Evolutionary conservation across 1,140 invertebrate species (phyloP).

Genomic region (Brachionus koreanus): DNA sequence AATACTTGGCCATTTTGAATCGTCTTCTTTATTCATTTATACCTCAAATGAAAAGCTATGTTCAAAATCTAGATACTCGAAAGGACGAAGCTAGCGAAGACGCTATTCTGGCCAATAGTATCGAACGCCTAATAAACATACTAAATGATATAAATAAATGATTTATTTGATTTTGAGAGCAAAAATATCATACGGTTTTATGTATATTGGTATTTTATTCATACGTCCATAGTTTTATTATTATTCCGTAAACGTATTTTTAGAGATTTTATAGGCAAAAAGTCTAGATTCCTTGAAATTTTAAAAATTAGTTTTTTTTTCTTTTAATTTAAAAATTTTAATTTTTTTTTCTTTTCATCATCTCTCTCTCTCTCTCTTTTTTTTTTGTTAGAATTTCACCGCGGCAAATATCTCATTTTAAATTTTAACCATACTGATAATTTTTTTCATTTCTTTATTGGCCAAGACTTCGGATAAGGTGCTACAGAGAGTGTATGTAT

Average conservation of each 20-base stretch:
- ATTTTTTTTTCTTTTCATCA: not conserved
- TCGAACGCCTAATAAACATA: not conserved
- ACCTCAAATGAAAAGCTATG: slow-evolving; percentile 29
- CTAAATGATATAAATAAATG: slow-evolving; percentile 32
- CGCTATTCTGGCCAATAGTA: not conserved
- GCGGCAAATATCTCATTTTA: slow-evolving; percentile 18
- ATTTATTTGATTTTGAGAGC: not conserved
- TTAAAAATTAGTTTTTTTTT: not conserved
- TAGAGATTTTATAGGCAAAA: not conserved
- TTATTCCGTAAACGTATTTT: slow-evolving; percentile 24
- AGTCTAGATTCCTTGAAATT: not conserved
- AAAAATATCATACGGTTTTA: not conserved
- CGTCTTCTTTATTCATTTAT: slow-evolving; percentile 4
- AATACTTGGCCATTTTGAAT: slow-evolving; percentile 33
- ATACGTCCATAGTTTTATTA: not conserved
- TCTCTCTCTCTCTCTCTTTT: not conserved
- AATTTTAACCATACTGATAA: not conserved
- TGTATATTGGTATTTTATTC: not conserved
- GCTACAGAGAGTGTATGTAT: not conserved
- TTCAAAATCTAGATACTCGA: not conserved
- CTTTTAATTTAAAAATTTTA: not conserved
- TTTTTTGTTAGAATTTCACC: not conserved
- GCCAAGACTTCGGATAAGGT: not conserved
- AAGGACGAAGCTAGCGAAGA: not conserved
- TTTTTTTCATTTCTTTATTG: not conserved